These are phyloP conservation scores for Xestobium rufovillosum DNA, from an alignment of 2,888 invertebrate species.

Conservation along the genomic window DNA sequence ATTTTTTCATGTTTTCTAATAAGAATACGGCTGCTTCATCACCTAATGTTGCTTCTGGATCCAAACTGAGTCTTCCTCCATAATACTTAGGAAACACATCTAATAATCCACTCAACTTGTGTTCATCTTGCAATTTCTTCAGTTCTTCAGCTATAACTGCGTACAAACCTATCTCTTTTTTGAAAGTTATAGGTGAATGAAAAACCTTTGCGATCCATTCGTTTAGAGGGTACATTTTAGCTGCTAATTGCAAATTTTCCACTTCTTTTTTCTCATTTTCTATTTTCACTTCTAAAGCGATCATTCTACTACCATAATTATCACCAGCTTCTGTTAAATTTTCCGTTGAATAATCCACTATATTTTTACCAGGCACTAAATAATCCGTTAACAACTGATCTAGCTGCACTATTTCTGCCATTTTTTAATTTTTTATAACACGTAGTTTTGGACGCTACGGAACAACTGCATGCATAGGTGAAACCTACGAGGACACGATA, in stretches of 20 bases:
- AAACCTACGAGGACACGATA: too few relatives aligned
- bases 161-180: conserved; percentile 49
- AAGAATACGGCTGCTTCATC: conserved; percentile 49
- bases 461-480: too few relatives aligned
- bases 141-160: conserved; percentile 41
- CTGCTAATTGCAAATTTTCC: conserved; percentile 42
- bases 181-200: conserved; percentile 44
- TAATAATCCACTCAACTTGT: conserved; percentile 38
- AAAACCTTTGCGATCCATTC: conserved; percentile 44
- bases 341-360: conserved; percentile 17
- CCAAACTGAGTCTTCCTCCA: conserved; percentile 40
- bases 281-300: conserved; percentile 31
- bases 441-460: too few relatives aligned
- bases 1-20: conserved; percentile 43
- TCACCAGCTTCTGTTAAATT: conserved; percentile 44
- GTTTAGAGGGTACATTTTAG: conserved; percentile 47
- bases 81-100: conserved; percentile 44
- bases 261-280: conserved; percentile 20
- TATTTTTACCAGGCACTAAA: too few relatives aligned
- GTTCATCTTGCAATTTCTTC: conserved; percentile 40
- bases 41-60: conserved; percentile 29
- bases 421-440: too few relatives aligned
- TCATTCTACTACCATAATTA: conserved; percentile 48
- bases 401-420: too few relatives aligned
- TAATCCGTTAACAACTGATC: too few relatives aligned